Conservation (phyloP, 2,888 invertebrate genomes). For the Sthenelais limicola region DNA sequence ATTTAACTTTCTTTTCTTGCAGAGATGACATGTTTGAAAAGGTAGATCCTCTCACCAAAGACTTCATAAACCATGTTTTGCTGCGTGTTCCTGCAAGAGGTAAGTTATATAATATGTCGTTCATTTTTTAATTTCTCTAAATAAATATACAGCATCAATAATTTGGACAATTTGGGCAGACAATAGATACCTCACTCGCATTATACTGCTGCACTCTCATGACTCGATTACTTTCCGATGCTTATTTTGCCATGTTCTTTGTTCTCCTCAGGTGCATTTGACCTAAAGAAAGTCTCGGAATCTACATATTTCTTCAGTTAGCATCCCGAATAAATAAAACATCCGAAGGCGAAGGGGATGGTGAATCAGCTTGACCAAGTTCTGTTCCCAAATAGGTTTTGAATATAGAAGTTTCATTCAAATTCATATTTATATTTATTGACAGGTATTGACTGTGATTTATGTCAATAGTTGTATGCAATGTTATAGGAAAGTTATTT, state of each 20-base stretch:
- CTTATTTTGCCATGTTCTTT: no score
- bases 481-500: no score
- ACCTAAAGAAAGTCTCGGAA: constrained; percentile 70
- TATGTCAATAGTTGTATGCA: no score
- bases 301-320: constrained; percentile 75
- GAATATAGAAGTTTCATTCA: no score
- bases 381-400: no score
- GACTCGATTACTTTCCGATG: not conserved
- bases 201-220: constrained; percentile 13
- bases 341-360: no score
- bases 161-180: not conserved
- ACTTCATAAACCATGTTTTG: constrained; percentile 49
- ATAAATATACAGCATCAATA: no score
- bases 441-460: no score
- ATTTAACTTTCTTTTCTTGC: no score
- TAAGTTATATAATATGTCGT: constrained; percentile 13
- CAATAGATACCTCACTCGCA: not conserved
- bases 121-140: not conserved
- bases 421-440: no score
- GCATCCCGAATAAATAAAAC: no score
- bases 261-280: constrained; percentile 69
- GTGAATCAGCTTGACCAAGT: no score
- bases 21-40: constrained; percentile 18
- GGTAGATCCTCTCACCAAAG: constrained; percentile 25
- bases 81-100: constrained; percentile 55